A percentile compares a stretch with the other conserved stretches of the same genome.
phyloP scores from a whole-genome alignment of 2,888 invertebrate species.

The Cephalotes varians region DNA sequence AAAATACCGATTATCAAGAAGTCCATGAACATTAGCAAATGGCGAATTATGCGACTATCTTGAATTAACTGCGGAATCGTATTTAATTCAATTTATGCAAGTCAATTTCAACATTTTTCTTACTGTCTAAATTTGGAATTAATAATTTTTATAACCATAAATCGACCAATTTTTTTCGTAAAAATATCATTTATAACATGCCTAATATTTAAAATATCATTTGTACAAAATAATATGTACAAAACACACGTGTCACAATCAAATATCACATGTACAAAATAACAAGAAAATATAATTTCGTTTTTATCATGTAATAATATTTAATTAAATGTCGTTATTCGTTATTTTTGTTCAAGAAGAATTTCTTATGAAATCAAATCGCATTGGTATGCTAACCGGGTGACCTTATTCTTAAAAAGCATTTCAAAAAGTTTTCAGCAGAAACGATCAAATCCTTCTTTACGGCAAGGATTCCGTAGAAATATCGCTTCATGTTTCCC shows the following conservation, averaged over 20 bases:
- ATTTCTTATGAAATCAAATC: neutral
- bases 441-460: constrained; percentile 32
- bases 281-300: neutral
- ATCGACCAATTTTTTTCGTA: too few species aligned
- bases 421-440: constrained; percentile 24
- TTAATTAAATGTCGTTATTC: neutral
- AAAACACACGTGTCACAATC: too few species aligned
- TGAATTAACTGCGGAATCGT: constrained; percentile 73
- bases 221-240: too few species aligned
- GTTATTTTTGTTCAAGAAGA: neutral
- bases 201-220: too few species aligned
- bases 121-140: too few species aligned
- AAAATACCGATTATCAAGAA: neutral
- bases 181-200: too few species aligned
- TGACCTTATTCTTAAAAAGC: constrained; percentile 22
- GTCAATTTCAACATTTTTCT: too few species aligned
- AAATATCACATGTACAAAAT: too few species aligned
- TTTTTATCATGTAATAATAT: neutral
- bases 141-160: too few species aligned
- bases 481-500: constrained; percentile 26
- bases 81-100: constrained; percentile 4
- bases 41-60: constrained; percentile 39
- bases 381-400: constrained; percentile 11
- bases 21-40: constrained; percentile 45
- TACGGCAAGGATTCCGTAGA: constrained; percentile 20